Conservation (phyloP, 1,140 invertebrate genomes). For the Lethrus apterus region DNA sequence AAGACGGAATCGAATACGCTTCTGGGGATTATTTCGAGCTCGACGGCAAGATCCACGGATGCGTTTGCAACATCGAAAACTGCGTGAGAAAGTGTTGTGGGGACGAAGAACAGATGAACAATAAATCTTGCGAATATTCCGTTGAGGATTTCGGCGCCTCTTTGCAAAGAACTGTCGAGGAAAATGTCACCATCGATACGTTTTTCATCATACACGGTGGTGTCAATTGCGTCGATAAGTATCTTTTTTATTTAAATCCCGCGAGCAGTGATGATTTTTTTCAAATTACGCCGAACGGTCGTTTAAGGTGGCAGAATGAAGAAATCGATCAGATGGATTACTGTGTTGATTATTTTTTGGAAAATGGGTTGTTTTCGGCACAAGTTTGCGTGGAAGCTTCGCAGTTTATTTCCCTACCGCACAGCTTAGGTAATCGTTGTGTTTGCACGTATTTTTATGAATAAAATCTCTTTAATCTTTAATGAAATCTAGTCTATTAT, state of each 20-base stretch:
- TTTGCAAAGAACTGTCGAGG: neutral
- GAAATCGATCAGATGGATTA: constrained; percentile 1
- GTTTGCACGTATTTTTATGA: too few relatives aligned
- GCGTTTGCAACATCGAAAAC: constrained; percentile 20
- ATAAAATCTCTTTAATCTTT: too few relatives aligned
- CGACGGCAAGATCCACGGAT: constrained; percentile 14
- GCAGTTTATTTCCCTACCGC: too few relatives aligned
- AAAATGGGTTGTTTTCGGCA: constrained; percentile 1
- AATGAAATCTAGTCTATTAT: too few relatives aligned
- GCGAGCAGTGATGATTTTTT: neutral
- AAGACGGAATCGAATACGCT: constrained; percentile 18
- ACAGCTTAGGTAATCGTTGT: too few relatives aligned
- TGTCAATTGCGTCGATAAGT: neutral
- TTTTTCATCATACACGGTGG: neutral
- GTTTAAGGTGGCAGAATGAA: neutral
- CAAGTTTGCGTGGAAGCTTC: neutral
- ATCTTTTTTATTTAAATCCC: neutral
- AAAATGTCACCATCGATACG: neutral
- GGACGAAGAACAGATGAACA: constrained; percentile 6
- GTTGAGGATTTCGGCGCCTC: neutral
- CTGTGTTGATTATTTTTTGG: constrained; percentile 7
- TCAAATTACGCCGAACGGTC: neutral
- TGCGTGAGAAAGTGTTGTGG: constrained; percentile 24
- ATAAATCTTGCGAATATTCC: constrained; percentile 7
- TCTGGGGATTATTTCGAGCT: constrained; percentile 17